These are phyloP conservation scores for Oryzias dopingdopingensis DNA, from an alignment of 2,797 vertebrate genomes.

Conservation along the genomic window DNA sequence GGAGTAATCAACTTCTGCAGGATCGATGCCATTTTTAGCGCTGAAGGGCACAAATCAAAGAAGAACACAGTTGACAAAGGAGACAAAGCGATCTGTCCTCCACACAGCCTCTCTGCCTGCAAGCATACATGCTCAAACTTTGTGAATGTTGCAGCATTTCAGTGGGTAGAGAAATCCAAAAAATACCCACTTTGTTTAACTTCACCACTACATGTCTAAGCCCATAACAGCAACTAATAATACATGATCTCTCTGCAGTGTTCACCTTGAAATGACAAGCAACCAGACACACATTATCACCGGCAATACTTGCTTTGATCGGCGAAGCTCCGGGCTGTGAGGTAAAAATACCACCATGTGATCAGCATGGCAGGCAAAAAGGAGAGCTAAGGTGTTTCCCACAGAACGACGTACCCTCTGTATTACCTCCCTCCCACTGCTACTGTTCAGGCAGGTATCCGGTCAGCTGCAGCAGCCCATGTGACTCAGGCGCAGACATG, in stretches of 20 bases:
- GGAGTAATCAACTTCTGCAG: slow-evolving; percentile 84
- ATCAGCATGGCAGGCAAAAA: slow-evolving; percentile 70
- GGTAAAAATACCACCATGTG: slow-evolving; percentile 77
- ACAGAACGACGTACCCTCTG: slow-evolving; percentile 31
- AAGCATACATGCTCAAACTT: slow-evolving; percentile 20
- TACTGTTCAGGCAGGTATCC: slow-evolving; percentile 35
- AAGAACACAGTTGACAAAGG: slow-evolving; percentile 6
- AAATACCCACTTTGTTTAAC: neutral
- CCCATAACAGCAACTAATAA: slow-evolving; percentile 2
- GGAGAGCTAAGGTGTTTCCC: slow-evolving; percentile 31
- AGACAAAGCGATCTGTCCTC: too few species aligned
- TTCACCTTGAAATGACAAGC: slow-evolving; percentile 60
- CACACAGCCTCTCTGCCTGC: slow-evolving; percentile 1
- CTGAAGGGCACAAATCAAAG: slow-evolving; percentile 25
- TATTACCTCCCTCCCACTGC: slow-evolving; percentile 37
- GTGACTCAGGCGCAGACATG: slow-evolving; percentile 51
- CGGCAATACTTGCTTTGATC: slow-evolving; percentile 74
- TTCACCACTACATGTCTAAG: slow-evolving; percentile 2
- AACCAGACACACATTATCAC: slow-evolving; percentile 30
- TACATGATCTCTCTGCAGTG: slow-evolving; percentile 21
- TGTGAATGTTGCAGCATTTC: slow-evolving; percentile 45
- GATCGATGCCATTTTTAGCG: slow-evolving; percentile 81
- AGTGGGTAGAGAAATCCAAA: slow-evolving; percentile 18
- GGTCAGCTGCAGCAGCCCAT: slow-evolving; percentile 51
- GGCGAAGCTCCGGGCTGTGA: slow-evolving; percentile 71